phyloP scores from a whole-genome alignment of 2,888 invertebrate genomes.

The Ornithoptera priamus region DNA sequence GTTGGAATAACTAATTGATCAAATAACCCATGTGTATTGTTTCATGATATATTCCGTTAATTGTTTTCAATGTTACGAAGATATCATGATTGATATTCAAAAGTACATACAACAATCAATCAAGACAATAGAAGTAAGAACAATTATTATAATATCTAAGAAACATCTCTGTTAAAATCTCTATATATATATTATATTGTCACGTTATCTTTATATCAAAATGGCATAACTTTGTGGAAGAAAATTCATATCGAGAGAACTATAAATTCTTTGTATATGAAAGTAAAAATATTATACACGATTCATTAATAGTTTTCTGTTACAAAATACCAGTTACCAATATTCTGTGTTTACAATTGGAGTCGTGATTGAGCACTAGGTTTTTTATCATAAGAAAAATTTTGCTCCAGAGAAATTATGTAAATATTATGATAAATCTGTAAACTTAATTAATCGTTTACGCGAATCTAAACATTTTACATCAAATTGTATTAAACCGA shows the following conservation, averaged over 20 bases:
- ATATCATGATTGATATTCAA: too few relatives aligned
- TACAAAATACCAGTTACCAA: too few relatives aligned
- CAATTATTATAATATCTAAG: too few relatives aligned
- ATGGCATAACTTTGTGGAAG: neutral
- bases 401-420: too few relatives aligned
- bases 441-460: neutral
- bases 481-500: slow-evolving; percentile 13
- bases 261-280: neutral
- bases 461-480: slow-evolving; percentile 6
- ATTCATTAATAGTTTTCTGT: too few relatives aligned
- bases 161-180: neutral
- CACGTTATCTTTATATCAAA: neutral
- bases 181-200: too few relatives aligned
- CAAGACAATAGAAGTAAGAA: too few relatives aligned
- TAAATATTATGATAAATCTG: neutral
- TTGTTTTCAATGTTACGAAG: neutral
- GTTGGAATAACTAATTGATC: neutral
- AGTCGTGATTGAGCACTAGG: too few relatives aligned
- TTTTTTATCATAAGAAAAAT: too few relatives aligned
- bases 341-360: too few relatives aligned
- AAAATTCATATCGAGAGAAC: neutral
- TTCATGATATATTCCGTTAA: neutral
- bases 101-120: too few relatives aligned
- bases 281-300: too few relatives aligned
- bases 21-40: neutral